Conservation (phyloP, 2,113 vertebrate genomes). For the Siniperca chuatsi region DNA sequence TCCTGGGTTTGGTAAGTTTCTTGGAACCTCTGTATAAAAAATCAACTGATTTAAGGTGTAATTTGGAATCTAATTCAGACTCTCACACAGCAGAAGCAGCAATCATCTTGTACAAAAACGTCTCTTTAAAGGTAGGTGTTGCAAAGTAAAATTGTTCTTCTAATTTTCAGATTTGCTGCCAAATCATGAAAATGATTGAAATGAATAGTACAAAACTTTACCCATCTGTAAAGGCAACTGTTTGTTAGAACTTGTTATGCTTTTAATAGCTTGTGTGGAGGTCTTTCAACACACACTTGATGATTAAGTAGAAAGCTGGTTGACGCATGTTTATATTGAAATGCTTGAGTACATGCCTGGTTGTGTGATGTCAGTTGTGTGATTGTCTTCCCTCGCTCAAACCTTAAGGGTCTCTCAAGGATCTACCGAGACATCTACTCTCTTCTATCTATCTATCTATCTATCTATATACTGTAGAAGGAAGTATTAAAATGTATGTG, state of each 20-base stretch:
- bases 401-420: slow-evolving; percentile 15
- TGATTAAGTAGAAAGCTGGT: slow-evolving; percentile 34
- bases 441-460: neutral
- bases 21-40: slow-evolving; percentile 50
- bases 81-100: slow-evolving; percentile 45
- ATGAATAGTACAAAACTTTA: neutral
- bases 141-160: slow-evolving; percentile 24
- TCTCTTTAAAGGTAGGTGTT: slow-evolving; percentile 76
- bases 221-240: neutral
- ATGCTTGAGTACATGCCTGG: neutral
- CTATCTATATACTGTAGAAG: neutral
- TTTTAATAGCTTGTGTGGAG: slow-evolving; percentile 7
- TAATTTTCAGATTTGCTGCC: slow-evolving; percentile 19
- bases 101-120: slow-evolving; percentile 47
- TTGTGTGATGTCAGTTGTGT: slow-evolving; percentile 14
- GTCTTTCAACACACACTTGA: slow-evolving; percentile 10
- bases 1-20: slow-evolving; percentile 81
- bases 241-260: neutral
- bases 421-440: neutral
- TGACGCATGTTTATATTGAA: slow-evolving; percentile 31
- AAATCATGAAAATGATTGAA: neutral
- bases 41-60: slow-evolving; percentile 25
- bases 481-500: slow-evolving; percentile 20
- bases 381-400: neutral
- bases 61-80: slow-evolving; percentile 52